Evolutionary conservation across 2,888 invertebrate species (phyloP), one percentile per base, ranked within the genome.

Genomic region (Leptopilina myrica): DNA sequence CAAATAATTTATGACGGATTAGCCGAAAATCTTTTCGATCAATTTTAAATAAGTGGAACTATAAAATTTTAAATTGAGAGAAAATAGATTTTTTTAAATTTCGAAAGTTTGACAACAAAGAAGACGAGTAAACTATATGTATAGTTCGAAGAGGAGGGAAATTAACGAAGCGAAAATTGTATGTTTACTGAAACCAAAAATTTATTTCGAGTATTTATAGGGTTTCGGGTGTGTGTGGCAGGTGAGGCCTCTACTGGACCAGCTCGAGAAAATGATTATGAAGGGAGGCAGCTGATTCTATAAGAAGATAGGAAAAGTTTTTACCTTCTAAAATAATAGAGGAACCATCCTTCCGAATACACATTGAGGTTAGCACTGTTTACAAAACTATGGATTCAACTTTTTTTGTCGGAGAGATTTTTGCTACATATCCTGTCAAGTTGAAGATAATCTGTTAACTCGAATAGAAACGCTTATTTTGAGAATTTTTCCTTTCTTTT

Each of bases 231-330:
- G 33, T 33, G 80, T 46, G n/a, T 82, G 87, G 87, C 89, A 89
- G 90, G 88, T 90, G 90, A 89, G 85, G 87, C 83, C 81, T 81
- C 77, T 43, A 20, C 78, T 62, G 64, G 67, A 62, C 59, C 15
- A 43, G 53, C 33, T 67, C 76, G 80, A 82, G 82, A 79, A 84
- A 79, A 79, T 76, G 83, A 83, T 80, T 83, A 83, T 80, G 81
- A 79, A 59, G 20, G 79, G 81, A 81, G 84, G 82, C 91, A 91
- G 91, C 90, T 91, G 91, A 91, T 91, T 91, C 90, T 87, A 89
- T 90, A 91, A 89, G 85, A 86, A 89, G 89, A 91, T 89, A 90
- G 87, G 84, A 83, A 86, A 86, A 85, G 87, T 87, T 88, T 86
- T 49, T 85, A 86, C 81, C 84, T 85, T 88, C 87, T 88, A 89